Evolutionary conservation across 2,113 vertebrate genomes (phyloP).

Genomic region (Lontra canadensis): DNA sequence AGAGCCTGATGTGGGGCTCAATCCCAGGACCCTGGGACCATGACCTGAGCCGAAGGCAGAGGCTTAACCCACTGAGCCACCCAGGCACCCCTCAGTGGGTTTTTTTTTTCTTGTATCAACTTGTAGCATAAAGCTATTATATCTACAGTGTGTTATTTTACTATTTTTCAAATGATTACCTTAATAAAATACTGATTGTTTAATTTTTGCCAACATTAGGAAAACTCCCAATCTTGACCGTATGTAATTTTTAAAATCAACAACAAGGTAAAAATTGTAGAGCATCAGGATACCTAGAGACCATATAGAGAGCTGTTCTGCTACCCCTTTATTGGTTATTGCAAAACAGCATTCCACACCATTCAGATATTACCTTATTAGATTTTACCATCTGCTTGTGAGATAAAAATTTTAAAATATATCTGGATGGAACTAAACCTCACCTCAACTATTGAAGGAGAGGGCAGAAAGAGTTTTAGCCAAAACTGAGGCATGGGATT

Average conservation of each 20-base stretch:
- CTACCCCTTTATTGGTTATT: not conserved
- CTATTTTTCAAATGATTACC: constrained; percentile 26
- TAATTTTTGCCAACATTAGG: not conserved
- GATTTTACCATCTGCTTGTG: not conserved
- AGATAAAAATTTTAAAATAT: not conserved
- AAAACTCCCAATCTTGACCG: not conserved
- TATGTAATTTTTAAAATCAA: not conserved
- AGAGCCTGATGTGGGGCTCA: too few species aligned
- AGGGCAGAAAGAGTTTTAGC: not conserved
- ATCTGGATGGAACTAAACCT: not conserved
- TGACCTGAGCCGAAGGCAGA: too few species aligned
- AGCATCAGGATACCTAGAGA: not conserved
- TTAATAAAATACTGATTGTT: constrained; percentile 7
- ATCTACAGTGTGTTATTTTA: not conserved
- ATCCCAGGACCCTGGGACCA: too few species aligned
- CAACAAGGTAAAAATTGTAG: constrained; percentile 22
- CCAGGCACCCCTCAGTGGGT: too few species aligned
- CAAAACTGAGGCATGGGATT: not conserved
- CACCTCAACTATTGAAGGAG: not conserved
- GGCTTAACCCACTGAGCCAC: too few species aligned
- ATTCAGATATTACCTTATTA: constrained; percentile 11
- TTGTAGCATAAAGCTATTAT: constrained; percentile 20
- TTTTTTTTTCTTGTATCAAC: constrained; percentile 15
- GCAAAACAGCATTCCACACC: not conserved
- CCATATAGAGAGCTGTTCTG: not conserved